These are phyloP conservation scores for Tenthredo notha DNA, from an alignment of 2,888 invertebrate genomes.

Conservation along the genomic window DNA sequence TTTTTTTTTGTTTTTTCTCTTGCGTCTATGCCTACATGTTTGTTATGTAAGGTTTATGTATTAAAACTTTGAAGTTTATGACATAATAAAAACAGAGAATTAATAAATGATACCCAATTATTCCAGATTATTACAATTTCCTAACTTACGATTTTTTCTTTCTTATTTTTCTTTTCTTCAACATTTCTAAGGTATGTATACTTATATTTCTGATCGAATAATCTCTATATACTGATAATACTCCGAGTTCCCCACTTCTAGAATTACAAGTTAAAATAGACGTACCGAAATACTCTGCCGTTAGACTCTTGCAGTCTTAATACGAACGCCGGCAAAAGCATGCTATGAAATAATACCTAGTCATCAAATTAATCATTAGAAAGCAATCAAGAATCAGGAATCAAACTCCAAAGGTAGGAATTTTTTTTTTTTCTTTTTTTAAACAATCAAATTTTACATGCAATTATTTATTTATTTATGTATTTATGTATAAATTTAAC, in stretches of 20 bases:
- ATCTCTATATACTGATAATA: background rate
- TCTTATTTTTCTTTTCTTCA: background rate
- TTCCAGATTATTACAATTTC: background rate
- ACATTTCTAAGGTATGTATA: background rate
- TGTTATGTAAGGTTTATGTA: background rate
- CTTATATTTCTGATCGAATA: background rate
- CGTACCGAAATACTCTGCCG: conserved; percentile 58
- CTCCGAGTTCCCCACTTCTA: conserved; percentile 34
- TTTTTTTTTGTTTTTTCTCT: background rate
- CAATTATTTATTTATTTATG: background rate
- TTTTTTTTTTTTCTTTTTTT: background rate
- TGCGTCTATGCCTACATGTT: background rate
- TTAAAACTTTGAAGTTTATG: background rate
- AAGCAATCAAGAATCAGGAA: background rate
- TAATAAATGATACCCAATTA: background rate
- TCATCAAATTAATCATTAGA: background rate
- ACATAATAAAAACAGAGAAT: conserved; percentile 10
- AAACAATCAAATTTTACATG: background rate
- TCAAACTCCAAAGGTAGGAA: background rate
- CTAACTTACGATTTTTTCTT: background rate
- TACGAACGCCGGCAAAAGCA: conserved; percentile 22
- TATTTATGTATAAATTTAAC: background rate
- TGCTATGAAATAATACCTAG: conserved; percentile 13
- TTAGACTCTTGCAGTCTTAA: conserved; percentile 25
- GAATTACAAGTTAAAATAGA: conserved; percentile 59